Base-by-base conservation (phyloP, 2,888 invertebrate genomes). In the Troilus luridus region DNA sequence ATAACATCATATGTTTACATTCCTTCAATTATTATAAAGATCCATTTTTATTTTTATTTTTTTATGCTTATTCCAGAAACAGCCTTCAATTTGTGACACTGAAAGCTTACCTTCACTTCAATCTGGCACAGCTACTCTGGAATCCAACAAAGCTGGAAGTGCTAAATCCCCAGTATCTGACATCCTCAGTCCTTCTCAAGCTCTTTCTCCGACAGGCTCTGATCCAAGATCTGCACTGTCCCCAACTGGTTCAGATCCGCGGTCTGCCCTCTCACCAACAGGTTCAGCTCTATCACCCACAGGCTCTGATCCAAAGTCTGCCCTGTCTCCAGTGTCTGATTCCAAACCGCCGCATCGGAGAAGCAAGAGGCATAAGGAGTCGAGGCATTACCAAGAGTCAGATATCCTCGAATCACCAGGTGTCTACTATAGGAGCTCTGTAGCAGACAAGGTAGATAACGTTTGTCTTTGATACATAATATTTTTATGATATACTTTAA, bases 381-480 rank as follows among this genome's bases (percentile, higher is more conserved):
- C 95, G 3, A 94, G 94, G 81, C 95, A 95, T 92, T 95, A 95
- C 92, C 95, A 96, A 95, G 97, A 97, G 94, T 97, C 97, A 27
- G 97, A 98, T 94, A 97, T 98, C 92, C 95, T 98, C 92, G 98
- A 98, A 94, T 97, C 97, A 91, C 97, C 97, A 62, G 96, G 96
- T 92, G 95, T 96, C 90, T 98, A 98, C 93, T 98, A 97, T 94
- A 95, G 97, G 93, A 98, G 98, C 94, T 97, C 97, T 1, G 95
- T 98, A 62, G 97, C 97, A 92, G 98, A 98, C 94, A 98, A 98
- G 95, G 97, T 93, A 90, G 88, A 27, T 17, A 41, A 41, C 5
- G 41, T 41, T 41, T 41, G n/a, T 27, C 10, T 27, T 12, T n/a
- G 2, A 56, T n/a, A 11, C 0, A 56, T 56, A 41, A 67, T 19